A percentile compares a stretch with the other conserved stretches of the same genome.
These are phyloP conservation scores for Petroica traversi DNA, from an alignment of 2,113 vertebrate species.

Conservation along the genomic window DNA sequence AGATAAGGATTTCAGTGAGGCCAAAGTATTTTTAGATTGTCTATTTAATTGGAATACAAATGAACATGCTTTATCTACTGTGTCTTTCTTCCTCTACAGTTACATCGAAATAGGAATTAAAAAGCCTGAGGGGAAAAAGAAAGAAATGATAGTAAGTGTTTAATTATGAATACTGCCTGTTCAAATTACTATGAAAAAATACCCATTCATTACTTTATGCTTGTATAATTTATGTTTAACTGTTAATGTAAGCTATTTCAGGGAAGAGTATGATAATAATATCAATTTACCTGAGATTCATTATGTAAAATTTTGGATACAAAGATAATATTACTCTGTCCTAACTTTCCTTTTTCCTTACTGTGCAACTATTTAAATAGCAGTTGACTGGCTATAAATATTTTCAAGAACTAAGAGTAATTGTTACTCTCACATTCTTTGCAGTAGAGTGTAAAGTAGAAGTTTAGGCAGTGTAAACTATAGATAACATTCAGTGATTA, in stretches of 20 bases:
- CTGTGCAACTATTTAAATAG: not conserved
- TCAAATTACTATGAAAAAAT: not conserved
- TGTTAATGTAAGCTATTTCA: not conserved
- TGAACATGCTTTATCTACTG: not conserved
- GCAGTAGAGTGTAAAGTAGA: not conserved
- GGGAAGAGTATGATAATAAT: not conserved
- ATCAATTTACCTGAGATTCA: not conserved
- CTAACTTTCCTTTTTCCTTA: not conserved
- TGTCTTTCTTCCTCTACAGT: slow-evolving; percentile 44
- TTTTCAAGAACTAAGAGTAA: not conserved
- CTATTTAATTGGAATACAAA: not conserved
- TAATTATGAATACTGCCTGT: not conserved
- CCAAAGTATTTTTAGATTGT: not conserved
- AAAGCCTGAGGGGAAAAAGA: slow-evolving; percentile 74
- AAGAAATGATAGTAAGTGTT: slow-evolving; percentile 66
- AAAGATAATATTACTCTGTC: not conserved
- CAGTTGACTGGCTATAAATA: not conserved
- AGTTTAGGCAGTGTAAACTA: not conserved
- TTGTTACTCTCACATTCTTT: not conserved
- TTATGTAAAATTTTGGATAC: not conserved
- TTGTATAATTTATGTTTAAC: slow-evolving; percentile 7
- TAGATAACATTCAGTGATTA: not conserved
- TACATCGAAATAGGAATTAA: slow-evolving; percentile 73
- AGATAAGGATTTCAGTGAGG: not conserved
- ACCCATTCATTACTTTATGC: not conserved